A percentile compares a stretch with the other conserved stretches of the same genome.
Evolutionary conservation across 2,888 invertebrate genomes (phyloP).

Genomic region (Pedicia rivosa): DNA sequence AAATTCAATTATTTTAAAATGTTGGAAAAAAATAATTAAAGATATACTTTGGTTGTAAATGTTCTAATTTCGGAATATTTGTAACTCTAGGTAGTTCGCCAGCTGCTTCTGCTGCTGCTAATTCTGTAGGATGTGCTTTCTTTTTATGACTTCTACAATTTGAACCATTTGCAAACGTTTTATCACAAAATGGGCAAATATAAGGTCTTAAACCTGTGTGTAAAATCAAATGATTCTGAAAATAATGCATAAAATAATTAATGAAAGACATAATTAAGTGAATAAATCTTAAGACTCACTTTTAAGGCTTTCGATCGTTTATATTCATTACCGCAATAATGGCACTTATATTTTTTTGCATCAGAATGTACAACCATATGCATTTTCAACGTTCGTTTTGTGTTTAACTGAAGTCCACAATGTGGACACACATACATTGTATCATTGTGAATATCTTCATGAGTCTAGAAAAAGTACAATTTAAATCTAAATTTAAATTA

Average conservation of each 20-base stretch:
- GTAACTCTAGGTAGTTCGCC: constrained; percentile 21
- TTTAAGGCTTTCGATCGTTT: constrained; percentile 25
- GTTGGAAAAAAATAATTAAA: neutral
- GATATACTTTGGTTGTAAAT: constrained; percentile 24
- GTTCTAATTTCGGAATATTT: constrained; percentile 25
- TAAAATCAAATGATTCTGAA: constrained; percentile 28
- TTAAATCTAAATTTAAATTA: neutral
- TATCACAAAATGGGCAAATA: constrained; percentile 27
- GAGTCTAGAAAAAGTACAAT: constrained; percentile 18
- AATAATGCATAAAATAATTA: neutral
- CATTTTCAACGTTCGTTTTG: constrained; percentile 32
- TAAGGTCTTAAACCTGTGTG: constrained; percentile 29
- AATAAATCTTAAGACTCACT: neutral
- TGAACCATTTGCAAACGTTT: constrained; percentile 28
- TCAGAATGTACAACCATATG: constrained; percentile 30
- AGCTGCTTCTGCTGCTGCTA: constrained; percentile 26
- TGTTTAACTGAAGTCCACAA: constrained; percentile 30
- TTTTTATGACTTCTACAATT: constrained; percentile 30
- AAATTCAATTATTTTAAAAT: neutral
- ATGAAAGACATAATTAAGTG: no score
- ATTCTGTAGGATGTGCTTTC: constrained; percentile 25
- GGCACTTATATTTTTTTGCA: constrained; percentile 25
- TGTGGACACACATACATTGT: constrained; percentile 29
- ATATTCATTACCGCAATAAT: constrained; percentile 26
- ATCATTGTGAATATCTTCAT: constrained; percentile 30